phyloP scores from a whole-genome alignment of 2,797 vertebrate species.

The Pelobates cultripes region DNA sequence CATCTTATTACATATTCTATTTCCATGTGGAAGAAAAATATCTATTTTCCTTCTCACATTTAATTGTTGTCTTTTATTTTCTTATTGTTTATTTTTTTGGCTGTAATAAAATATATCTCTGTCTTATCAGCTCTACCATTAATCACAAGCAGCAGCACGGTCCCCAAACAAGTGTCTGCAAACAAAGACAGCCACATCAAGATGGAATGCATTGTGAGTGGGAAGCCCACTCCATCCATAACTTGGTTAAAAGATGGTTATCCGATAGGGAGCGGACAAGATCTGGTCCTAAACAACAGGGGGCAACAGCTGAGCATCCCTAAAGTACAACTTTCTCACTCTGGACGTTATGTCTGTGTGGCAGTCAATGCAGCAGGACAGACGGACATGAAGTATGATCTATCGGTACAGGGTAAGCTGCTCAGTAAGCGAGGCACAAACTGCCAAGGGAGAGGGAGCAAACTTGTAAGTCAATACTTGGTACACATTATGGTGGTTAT shows the following conservation, averaged over 20 bases:
- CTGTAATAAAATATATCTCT: background rate
- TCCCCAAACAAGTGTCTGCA: constrained; percentile 57
- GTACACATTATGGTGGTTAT: background rate
- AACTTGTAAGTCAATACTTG: background rate
- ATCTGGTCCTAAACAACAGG: constrained; percentile 53
- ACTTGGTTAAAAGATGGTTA: constrained; percentile 65
- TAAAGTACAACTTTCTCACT: constrained; percentile 48
- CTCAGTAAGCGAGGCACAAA: background rate
- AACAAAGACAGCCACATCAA: constrained; percentile 37
- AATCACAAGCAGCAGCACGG: constrained; percentile 33
- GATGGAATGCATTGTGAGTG: constrained; percentile 61
- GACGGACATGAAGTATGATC: constrained; percentile 61
- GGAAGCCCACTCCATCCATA: constrained; percentile 51
- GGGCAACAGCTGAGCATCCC: constrained; percentile 60
- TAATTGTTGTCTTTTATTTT: no score
- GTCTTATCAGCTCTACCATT: constrained; percentile 56
- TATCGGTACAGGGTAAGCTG: constrained; percentile 68
- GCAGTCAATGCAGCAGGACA: constrained; percentile 53
- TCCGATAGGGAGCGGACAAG: background rate
- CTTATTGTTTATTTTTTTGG: no score
- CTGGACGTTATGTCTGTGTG: constrained; percentile 69
- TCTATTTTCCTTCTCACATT: no score
- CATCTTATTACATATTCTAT: no score
- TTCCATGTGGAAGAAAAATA: no score
- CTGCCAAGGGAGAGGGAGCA: background rate